Base-by-base conservation (phyloP, 2,888 invertebrate species). In the Diabrotica balteata region DNA sequence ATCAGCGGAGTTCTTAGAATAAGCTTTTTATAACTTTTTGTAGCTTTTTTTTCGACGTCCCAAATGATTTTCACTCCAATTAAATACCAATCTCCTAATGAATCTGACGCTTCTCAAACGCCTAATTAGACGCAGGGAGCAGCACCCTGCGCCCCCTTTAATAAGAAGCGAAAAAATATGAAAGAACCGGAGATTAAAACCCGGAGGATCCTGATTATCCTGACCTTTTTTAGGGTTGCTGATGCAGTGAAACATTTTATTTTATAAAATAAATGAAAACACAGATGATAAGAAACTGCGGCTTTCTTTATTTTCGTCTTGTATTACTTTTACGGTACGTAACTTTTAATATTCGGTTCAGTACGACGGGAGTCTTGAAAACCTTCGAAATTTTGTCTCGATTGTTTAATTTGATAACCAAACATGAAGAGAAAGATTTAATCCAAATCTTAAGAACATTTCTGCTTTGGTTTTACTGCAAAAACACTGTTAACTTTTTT, bases 111-210 rank as follows among this genome's bases (percentile, higher is more conserved):
- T 62, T 58, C 58, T 61, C 52, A 32, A 53, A 57, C 58, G 52
- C 50, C 59, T 54, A 67, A 63, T 67, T 60, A 53, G 62, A 62
- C 46, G 59, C 57, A 46, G 59, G 58, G 53, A 44, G 59, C 57
- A 46, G 58, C 61, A 43, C 62, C 53, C 32, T 32, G 32, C 32
- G 32, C 32, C 44, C 51, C 62, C 54, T 46, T 61, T 54, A 67
- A 67, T 67, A 67, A 63, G 63, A 63, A 59, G 44, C 53, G 59
- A 58, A 67, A 47, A 63, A 58, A 63, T 63, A 63, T 63, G 53
- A 62, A 66, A 66, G 62, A 50, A 63, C 62, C 67, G 67, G 67
- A 67, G 67, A 67, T 67, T 67, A 67, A 63, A 67, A 67, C 54
- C 58, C 52, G 58, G 44, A 58, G 58, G 46, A 59, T 58, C 58